Base-by-base conservation (phyloP, 2,113 vertebrate species). In the Hassar affinis region DNA sequence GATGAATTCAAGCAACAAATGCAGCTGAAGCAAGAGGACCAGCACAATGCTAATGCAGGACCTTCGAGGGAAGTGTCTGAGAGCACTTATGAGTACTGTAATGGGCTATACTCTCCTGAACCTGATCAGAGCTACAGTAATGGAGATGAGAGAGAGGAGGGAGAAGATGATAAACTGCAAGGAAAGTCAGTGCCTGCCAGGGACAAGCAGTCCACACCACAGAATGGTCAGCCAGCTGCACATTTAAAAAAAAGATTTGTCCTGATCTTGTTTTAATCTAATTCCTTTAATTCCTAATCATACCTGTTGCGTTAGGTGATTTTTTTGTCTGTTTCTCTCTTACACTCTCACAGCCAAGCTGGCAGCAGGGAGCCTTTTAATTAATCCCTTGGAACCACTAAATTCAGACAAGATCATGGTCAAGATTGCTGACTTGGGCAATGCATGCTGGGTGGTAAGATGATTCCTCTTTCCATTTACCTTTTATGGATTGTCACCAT, bases 371-470 rank as follows among this genome's bases (percentile, higher is more conserved):
- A 95, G 94, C 91, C 94, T 99, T 90, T 95, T 99, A 57, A 91
- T 99, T 91, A 99, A 99, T 95, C 98, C 97, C 75, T 96, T 99
- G 90, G 98, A 99, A 88, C 96, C 97, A 88, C 89, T 95, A 91
- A 99, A 99, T 89, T 95, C 96, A 88, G 97, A 98, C 87, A 96
- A 97, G 90, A 96, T 99, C 91, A 96, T 95, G 93, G 98, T 99
- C 93, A 99, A 99, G 95, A 97, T 99, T 85, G 98, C 98, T 68
- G 98, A 99, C 90, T 94, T 99, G 90, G 98, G 98, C 90, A 99
- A 99, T 59, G 98, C 98, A 85, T 99, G 98, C 92, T 99, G 98
- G 98, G 96, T 99, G 96, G 98, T 99, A 93, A 98, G 97, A 93
- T 27, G 27, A 30, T 62, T 57, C 51, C 71, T 45, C 78, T 79